Evolutionary conservation across 2,888 invertebrate genomes (phyloP).

Genomic region (Gerris lacustris): DNA sequence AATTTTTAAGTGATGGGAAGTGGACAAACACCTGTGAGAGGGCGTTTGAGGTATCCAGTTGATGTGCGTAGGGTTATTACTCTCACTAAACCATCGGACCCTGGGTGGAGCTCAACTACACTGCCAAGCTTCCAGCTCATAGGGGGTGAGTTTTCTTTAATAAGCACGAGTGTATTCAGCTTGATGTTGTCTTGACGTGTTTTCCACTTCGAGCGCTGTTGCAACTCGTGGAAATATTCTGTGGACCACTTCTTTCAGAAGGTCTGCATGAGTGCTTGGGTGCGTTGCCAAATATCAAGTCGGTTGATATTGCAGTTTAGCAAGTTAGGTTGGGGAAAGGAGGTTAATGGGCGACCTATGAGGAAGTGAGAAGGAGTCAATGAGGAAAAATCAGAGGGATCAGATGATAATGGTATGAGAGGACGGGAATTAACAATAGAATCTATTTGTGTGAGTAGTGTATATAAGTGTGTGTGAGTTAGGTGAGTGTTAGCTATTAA

Average conservation of each 20-base stretch:
- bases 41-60: neutral
- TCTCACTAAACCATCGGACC: conserved; percentile 29
- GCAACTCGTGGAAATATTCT: conserved; percentile 28
- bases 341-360: conserved; percentile 24
- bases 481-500: conserved; percentile 14
- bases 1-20: neutral
- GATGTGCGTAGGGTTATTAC: conserved; percentile 22
- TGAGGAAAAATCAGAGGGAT: conserved; percentile 25
- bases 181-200: neutral
- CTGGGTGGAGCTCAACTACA: conserved; percentile 28
- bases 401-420: conserved; percentile 25
- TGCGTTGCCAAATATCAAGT: conserved; percentile 11
- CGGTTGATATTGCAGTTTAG: conserved; percentile 17
- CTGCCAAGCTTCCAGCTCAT: conserved; percentile 15
- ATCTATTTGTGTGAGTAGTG: conserved; percentile 28
- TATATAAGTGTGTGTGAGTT: conserved; percentile 24
- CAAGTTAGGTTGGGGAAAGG: conserved; percentile 21
- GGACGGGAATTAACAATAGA: conserved; percentile 30
- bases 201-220: conserved; percentile 17
- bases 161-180: conserved; percentile 5
- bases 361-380: conserved; percentile 32
- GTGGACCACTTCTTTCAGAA: conserved; percentile 17
- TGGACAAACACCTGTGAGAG: neutral
- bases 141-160: conserved; percentile 16
- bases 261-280: conserved; percentile 11